phyloP scores from a whole-genome alignment of 2,797 vertebrate species.

The Phrynocephalus forsythii region DNA sequence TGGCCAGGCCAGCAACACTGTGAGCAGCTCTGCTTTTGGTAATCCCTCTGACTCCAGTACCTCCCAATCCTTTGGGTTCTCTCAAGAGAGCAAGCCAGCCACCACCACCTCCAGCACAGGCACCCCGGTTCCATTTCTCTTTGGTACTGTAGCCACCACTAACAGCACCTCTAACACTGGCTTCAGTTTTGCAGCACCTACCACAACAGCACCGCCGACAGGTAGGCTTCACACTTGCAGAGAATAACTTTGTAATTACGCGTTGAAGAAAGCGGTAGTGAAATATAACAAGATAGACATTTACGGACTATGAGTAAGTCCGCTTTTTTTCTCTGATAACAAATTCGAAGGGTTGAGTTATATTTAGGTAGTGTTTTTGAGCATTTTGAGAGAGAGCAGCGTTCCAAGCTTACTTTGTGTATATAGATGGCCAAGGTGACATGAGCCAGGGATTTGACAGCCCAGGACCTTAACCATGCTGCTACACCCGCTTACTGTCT shows the following conservation, averaged over 20 bases:
- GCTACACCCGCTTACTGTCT: background rate
- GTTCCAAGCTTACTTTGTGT: background rate
- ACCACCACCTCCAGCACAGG: slow-evolving; percentile 78
- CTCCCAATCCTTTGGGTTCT: slow-evolving; percentile 86
- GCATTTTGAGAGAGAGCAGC: no score
- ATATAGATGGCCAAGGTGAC: background rate
- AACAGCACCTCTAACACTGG: slow-evolving; percentile 76
- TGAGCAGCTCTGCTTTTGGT: slow-evolving; percentile 79
- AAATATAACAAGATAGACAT: background rate
- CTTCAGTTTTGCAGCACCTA: slow-evolving; percentile 86
- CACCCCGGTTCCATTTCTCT: slow-evolving; percentile 82
- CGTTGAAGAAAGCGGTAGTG: background rate
- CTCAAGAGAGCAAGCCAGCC: slow-evolving; percentile 85
- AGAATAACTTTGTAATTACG: background rate
- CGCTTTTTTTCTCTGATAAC: background rate
- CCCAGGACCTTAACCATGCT: background rate
- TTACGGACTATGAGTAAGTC: background rate
- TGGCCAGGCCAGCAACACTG: slow-evolving; percentile 83
- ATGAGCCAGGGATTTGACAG: background rate
- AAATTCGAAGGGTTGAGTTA: background rate
- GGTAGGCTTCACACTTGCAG: slow-evolving; percentile 75
- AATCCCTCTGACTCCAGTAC: slow-evolving; percentile 77
- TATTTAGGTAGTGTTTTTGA: background rate
- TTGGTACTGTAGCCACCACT: slow-evolving; percentile 77
- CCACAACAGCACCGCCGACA: slow-evolving; percentile 80